Percentiles rank a stretch among this genome's conserved stretches.
Evolutionary conservation across 2,797 vertebrate species (phyloP).

Genomic region (Heterohyrax brucei): DNA sequence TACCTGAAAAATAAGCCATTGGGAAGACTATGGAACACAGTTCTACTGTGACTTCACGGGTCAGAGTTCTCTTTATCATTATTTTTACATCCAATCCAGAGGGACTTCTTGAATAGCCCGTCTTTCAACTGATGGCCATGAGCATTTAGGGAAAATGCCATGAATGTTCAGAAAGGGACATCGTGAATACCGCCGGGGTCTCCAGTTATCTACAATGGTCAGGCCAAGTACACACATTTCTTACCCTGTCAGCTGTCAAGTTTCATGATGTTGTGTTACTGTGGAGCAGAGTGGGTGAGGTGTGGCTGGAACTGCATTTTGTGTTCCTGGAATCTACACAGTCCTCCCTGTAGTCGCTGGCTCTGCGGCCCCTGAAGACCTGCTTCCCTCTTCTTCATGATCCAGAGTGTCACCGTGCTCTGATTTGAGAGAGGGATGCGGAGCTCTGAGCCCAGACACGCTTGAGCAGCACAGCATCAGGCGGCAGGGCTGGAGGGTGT

Average conservation of each 20-base stretch:
- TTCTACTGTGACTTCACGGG: too few relatives aligned
- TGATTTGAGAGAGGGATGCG: slow-evolving; percentile 29
- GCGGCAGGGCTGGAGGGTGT: background rate
- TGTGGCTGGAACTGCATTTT: background rate
- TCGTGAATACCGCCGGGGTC: background rate
- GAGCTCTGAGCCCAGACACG: slow-evolving; percentile 59
- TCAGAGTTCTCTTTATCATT: too few relatives aligned
- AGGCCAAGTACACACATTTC: rapidly evolving
- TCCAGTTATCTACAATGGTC: background rate
- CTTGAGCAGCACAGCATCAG: background rate
- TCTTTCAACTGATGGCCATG: background rate
- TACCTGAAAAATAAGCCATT: too few relatives aligned
- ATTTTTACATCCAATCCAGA: too few relatives aligned
- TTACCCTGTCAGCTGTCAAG: background rate
- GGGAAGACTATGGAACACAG: too few relatives aligned
- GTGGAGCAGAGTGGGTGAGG: background rate
- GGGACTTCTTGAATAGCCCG: background rate
- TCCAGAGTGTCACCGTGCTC: slow-evolving; percentile 58
- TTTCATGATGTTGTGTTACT: background rate
- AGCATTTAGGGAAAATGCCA: background rate
- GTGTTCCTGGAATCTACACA: slow-evolving; percentile 1
- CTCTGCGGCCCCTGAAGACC: slow-evolving; percentile 51
- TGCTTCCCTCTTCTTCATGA: background rate
- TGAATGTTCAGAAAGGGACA: background rate
- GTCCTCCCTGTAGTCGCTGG: background rate